Evolutionary conservation across 2,888 invertebrate genomes (phyloP), one percentile per base, ranked within the genome.

Genomic region (Caenorhabditis sp.): DNA sequence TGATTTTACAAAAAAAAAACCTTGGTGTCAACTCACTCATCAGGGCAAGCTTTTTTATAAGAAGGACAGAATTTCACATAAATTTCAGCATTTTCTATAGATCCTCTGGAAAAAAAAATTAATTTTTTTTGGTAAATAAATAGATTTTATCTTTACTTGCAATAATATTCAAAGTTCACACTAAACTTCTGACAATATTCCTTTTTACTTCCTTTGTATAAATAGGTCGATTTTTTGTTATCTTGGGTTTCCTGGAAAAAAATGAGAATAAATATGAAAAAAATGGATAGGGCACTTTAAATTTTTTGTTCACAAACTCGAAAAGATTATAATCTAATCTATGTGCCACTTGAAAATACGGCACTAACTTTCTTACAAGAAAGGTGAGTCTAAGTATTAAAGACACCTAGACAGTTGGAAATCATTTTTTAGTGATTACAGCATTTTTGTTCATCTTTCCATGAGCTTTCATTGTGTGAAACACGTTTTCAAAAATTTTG

Each of bases 131-230:
- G 4, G 26, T 36, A 25, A 17, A 53, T 23, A 0, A 25, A n/a
- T 7, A 38, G 12, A 1, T 21, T 2, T 36, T 2, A 1, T 43
- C 1, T 10, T 59, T 52, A 73, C 67, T 78, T 76, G 75, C 80
- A 80, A 61, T 78, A 78, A 43, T 77, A 80, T 21, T 80, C 69
- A 50, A 76, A 80, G 57, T 80, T 78, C 23, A 80, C 80, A 27
- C 74, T 67, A 63, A 80, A 80, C 64, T 77, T 74, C 14, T 78
- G 67, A 50, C 80, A 80, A 36, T 80, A 80, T 25, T 78, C 80
- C 31, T 73, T 77, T 36, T 75, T 78, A 0, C 50, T 65, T 7
- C 80, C 80, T 25, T 75, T 75, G 59, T 73, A 80, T 12, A 68
- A 49, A 59, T 77, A 80, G n/a, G 73, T 56, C 21, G 56, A 57